Evolutionary conservation across 2,888 invertebrate species (phyloP), one percentile per base, ranked within the genome.

Genomic region (Hermaeophaga mercurialis): DNA sequence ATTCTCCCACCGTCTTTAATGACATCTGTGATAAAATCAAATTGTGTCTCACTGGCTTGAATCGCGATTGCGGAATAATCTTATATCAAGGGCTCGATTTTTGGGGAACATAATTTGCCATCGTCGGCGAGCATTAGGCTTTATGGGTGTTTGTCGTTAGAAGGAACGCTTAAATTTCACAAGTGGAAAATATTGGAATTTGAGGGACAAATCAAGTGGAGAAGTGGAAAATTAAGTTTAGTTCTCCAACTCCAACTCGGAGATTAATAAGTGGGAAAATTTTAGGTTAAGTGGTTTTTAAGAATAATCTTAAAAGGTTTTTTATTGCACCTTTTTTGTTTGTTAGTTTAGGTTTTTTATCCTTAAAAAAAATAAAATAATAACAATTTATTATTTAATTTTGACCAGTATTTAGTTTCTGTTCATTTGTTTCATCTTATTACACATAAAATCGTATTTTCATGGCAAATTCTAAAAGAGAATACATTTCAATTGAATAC

Each of bases 1-100:
- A n/a, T n/a, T n/a, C n/a, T 22, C 6, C 17, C 36, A 9, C 2
- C 36, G 19, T 19, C 47, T 47, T 47, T 47, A 47, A 47, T 36
- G 36, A 36, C 47, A 22, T 36, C 15, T 36, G 34, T 36, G 47
- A 47, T 47, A 47, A 47, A 34, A 47, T 47, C 47, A 47, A 47
- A 47, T 24, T 47, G 47, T 19, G 47, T 36, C 34, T 47, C 36
- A 12, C 4, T 34, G 14, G 17, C 36, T 15, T 17, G 17, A 36
- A 36, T 36, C 36, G 9, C 7, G 36, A 36, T 36, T 6, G 36
- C 17, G 17, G 17, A 36, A 36, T 36, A 36, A 36, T 36, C 2
- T 36, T 9, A 36, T 36, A 7, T 9, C 15, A 11, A n/a, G 36
- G 36, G 28, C 22, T 17, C 8, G 17, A 3, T 36, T 36, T 17